Percentiles rank a stretch among this genome's conserved stretches.
These are phyloP conservation scores for Loriculus beryllinus DNA, from an alignment of 2,797 vertebrate genomes.

Conservation along the genomic window DNA sequence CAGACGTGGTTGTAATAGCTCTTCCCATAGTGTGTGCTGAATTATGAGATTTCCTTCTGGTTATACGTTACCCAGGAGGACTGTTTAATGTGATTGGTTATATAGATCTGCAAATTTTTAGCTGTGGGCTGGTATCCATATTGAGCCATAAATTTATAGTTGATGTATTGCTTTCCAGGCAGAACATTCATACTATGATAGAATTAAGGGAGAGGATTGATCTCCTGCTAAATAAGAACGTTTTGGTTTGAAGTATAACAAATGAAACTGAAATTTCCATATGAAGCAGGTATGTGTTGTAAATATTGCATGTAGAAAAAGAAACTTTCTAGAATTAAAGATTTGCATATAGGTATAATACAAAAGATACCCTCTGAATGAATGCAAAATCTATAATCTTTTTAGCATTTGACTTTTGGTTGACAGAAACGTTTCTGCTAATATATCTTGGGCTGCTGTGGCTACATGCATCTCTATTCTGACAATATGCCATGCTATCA, in stretches of 20 bases:
- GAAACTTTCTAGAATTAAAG: constrained; percentile 3
- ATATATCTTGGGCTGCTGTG: not conserved
- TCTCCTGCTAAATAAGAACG: constrained; percentile 42
- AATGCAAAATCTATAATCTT: not conserved
- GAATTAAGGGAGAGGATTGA: constrained; percentile 52
- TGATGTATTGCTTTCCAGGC: constrained; percentile 60
- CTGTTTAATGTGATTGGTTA: constrained; percentile 54
- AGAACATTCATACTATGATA: constrained; percentile 10
- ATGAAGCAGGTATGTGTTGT: not conserved
- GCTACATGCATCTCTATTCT: not conserved
- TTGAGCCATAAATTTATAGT: constrained; percentile 60
- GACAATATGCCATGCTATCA: not conserved
- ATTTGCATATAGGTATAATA: not conserved
- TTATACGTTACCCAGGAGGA: constrained; percentile 49
- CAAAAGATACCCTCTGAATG: not conserved
- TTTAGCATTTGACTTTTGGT: constrained; percentile 27
- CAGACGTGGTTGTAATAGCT: constrained; percentile 22
- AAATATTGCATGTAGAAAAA: not conserved
- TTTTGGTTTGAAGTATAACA: not conserved
- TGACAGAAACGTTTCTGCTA: constrained; percentile 36
- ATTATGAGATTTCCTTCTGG: constrained; percentile 57
- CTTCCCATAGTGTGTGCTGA: constrained; percentile 22
- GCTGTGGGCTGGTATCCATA: constrained; percentile 49
- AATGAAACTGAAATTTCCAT: not conserved
- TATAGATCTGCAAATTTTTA: constrained; percentile 65